Conservation (phyloP, 2,113 vertebrate genomes). For the Propithecus coquereli region DNA sequence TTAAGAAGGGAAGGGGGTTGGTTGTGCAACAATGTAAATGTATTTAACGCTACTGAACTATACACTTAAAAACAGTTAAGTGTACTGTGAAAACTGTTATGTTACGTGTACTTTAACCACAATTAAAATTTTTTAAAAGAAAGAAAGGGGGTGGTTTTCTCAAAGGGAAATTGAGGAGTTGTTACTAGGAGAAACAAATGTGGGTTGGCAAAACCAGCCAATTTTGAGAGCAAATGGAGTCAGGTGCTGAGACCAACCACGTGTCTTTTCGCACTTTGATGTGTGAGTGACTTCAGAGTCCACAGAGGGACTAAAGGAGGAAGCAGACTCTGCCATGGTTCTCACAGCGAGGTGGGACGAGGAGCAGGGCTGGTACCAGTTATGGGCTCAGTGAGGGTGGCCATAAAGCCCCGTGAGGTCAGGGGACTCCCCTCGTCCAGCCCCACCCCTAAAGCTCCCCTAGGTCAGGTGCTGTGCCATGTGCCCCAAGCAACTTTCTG, state of each 20-base stretch:
- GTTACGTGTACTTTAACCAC: neutral
- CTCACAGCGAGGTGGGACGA: neutral
- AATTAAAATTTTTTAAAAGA: neutral
- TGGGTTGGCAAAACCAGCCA: neutral
- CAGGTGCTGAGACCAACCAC: neutral
- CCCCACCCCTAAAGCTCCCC: neutral
- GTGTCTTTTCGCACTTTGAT: neutral
- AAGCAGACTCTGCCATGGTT: neutral
- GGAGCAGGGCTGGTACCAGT: neutral
- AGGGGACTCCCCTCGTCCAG: neutral
- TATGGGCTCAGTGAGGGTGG: neutral
- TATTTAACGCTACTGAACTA: neutral
- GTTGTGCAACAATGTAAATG: neutral
- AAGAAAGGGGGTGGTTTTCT: neutral
- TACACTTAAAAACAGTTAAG: neutral
- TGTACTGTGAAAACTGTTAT: neutral
- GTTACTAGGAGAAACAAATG: constrained; percentile 32
- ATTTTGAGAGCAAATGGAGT: constrained; percentile 1
- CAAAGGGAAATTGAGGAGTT: neutral
- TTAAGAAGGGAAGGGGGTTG: neutral
- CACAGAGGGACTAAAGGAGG: neutral
- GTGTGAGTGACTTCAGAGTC: neutral
- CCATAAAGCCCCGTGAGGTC: neutral
- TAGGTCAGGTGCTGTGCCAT: neutral
- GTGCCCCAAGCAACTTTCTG: neutral